These are phyloP conservation scores for Ciconia maguari DNA, from an alignment of 2,113 vertebrate species.

Conservation along the genomic window DNA sequence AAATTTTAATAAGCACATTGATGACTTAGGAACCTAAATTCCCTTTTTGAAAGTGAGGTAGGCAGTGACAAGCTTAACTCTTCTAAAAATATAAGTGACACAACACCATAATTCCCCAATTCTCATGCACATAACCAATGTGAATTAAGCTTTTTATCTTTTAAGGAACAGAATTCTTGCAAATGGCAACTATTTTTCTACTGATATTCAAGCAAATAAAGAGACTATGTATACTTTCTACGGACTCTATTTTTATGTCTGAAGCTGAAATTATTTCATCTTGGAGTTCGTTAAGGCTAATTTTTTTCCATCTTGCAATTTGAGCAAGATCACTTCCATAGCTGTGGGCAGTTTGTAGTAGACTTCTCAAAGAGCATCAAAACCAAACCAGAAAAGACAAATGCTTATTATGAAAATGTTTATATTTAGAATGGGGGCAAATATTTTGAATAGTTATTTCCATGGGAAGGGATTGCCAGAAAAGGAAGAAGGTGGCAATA, in stretches of 20 bases:
- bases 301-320: background rate
- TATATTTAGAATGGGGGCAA: background rate
- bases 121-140: background rate
- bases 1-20: background rate
- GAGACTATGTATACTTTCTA: background rate
- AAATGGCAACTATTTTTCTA: background rate
- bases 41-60: background rate
- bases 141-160: background rate
- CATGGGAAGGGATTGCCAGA: background rate
- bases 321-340: background rate
- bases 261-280: background rate
- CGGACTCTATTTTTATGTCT: background rate
- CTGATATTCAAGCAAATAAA: background rate
- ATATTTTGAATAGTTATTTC: background rate
- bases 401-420: background rate
- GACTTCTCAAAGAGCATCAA: background rate
- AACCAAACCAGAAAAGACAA: background rate
- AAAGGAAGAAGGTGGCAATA: background rate
- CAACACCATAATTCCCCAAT: background rate
- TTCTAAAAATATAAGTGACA: background rate
- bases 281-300: background rate
- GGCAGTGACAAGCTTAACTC: background rate
- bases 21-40: background rate
- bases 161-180: background rate
- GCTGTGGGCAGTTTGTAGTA: background rate